Conservation (phyloP, 2,113 vertebrate species). For the Machaerirhynchus nigripectus region DNA sequence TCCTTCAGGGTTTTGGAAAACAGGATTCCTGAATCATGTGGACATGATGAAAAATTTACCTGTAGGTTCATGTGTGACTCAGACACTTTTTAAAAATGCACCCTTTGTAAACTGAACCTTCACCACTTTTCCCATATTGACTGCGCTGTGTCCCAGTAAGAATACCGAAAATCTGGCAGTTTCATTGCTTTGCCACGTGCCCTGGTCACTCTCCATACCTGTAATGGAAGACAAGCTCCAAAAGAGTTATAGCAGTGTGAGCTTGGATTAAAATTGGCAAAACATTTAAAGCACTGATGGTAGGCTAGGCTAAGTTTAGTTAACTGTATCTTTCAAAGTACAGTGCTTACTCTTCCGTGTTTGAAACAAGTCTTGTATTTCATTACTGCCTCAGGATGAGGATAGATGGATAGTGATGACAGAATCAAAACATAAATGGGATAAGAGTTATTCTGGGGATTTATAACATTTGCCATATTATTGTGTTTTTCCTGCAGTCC, state of each 20-base stretch:
- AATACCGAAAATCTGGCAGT: neutral
- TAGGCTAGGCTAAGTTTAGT: neutral
- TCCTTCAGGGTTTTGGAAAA: neutral
- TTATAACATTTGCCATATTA: slow-evolving; percentile 20
- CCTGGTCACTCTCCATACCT: neutral
- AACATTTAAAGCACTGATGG: neutral
- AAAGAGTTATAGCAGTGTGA: neutral
- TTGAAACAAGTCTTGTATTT: slow-evolving; percentile 29
- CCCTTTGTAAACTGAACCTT: neutral
- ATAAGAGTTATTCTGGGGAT: slow-evolving; percentile 22
- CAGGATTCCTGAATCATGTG: neutral
- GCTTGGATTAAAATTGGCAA: neutral
- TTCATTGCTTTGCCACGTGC: neutral
- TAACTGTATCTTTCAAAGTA: neutral
- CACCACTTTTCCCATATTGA: neutral
- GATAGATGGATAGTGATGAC: slow-evolving; percentile 8
- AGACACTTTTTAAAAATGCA: neutral
- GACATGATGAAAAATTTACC: neutral
- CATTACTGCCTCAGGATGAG: slow-evolving; percentile 9
- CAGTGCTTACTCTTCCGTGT: neutral
- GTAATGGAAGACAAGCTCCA: neutral
- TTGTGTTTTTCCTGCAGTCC: neutral
- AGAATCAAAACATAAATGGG: slow-evolving; percentile 35
- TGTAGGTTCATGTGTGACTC: neutral
- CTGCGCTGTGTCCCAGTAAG: neutral